Evolutionary conservation across 2,113 vertebrate genomes (phyloP), one percentile per base, ranked within the genome.

Genomic region (Fregata magnificens): DNA sequence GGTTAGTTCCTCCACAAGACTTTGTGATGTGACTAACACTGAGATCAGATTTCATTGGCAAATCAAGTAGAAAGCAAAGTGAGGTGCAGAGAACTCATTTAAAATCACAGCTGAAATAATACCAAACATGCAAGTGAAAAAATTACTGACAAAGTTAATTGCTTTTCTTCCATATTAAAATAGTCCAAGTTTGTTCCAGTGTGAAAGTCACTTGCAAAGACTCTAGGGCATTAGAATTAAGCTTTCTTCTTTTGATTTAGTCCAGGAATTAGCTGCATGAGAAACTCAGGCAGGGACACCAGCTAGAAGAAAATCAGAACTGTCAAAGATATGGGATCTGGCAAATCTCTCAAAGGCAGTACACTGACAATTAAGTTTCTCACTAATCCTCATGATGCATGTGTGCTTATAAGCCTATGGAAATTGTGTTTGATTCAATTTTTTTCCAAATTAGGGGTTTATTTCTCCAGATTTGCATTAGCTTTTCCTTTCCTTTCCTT

Each of bases 231-330:
- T 91, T 94, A 89, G 87, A 91, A 93, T 95, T 85, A 94, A 62
- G 70, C 88, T 94, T 95, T 89, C 82, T 97, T 87, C 77, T 95
- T 95, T 96, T 94, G 83, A 92, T 95, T 92, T 88, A 89, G 50
- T 71, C 44, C 26, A 92, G n/a, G 83, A 97, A 95, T 95, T 91
- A 95, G 45, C 42, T 92, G 55, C 53, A 56, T 82, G 67, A 95
- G 65, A 94, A 95, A 93, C 63, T 69, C 80, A 58, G 56, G 52
- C 28, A 3, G 69, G 38, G 56, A 82, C 44, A 77, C 15, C 28
- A 82, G 19, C 69, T 84, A 95, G 52, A 72, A 84, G 52, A 89
- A 95, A 89, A 91, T 94, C 87, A 94, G 56, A 95, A 93, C 15
- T 14, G 5, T 55, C 78, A 83, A 70, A 95, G 86, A 93, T 86